Conservation (phyloP, 2,797 vertebrate genomes). For the Psittacula derbiana region DNA sequence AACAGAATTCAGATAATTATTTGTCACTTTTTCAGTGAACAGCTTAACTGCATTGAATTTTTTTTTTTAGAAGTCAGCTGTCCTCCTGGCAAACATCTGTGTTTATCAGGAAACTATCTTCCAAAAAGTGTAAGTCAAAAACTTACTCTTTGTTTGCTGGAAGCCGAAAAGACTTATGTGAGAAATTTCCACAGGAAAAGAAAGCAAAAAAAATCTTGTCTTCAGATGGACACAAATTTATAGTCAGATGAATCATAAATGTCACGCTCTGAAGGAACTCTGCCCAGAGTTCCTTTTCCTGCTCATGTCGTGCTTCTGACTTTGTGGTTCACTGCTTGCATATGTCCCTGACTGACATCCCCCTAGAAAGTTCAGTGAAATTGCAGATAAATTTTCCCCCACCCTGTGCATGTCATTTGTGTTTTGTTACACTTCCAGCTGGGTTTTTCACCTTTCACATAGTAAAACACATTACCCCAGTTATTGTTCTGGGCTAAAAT, state of each 20-base stretch:
- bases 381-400: background rate
- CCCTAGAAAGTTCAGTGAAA: background rate
- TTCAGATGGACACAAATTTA: constrained; percentile 29
- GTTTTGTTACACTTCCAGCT: background rate
- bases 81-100: background rate
- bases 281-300: constrained; percentile 46
- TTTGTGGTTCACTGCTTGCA: constrained; percentile 41
- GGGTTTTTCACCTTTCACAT: background rate
- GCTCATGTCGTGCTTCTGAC: background rate
- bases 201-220: background rate
- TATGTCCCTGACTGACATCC: constrained; percentile 30
- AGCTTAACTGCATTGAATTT: background rate
- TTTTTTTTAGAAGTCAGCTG: background rate
- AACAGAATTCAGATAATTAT: background rate
- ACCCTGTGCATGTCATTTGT: background rate
- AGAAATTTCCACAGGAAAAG: constrained; percentile 51
- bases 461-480: background rate
- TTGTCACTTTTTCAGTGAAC: background rate
- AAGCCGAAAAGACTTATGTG: background rate
- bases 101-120: background rate
- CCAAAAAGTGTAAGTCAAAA: background rate
- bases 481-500: background rate
- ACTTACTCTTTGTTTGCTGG: background rate
- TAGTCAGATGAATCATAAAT: constrained; percentile 60
- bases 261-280: constrained; percentile 34